A percentile compares a stretch with the other conserved stretches of the same genome.
phyloP scores from a whole-genome alignment of 1,140 invertebrate species.

The Drosophila ambigua region DNA sequence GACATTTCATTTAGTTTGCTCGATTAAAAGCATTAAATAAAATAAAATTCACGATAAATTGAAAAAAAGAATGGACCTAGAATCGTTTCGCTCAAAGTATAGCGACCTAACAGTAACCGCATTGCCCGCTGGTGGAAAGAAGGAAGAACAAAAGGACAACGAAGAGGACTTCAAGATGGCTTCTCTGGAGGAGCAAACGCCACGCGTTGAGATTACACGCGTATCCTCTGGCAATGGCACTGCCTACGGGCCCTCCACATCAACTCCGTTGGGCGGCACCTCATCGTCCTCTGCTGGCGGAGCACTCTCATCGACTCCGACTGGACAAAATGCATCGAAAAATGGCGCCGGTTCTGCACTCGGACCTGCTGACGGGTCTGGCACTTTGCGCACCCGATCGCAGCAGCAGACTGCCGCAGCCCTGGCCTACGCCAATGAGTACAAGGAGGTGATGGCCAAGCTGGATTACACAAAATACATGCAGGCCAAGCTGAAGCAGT shows the following conservation, averaged over 20 bases:
- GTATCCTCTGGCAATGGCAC: background rate
- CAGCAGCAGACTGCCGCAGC: constrained; percentile 36
- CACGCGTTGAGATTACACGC: constrained; percentile 58
- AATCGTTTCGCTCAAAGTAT: constrained; percentile 65
- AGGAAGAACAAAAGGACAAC: background rate
- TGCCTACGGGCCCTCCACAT: background rate
- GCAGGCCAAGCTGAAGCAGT: constrained; percentile 59
- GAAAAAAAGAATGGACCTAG: constrained; percentile 49
- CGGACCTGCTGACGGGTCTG: background rate
- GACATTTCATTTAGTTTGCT: background rate
- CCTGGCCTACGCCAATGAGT: constrained; percentile 54
- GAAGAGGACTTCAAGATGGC: background rate
- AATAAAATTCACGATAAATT: no score
- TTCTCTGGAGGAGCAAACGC: background rate
- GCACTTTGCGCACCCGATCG: constrained; percentile 2
- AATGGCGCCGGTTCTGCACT: no score
- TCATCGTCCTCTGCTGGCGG: no score
- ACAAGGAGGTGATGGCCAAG: constrained; percentile 65
- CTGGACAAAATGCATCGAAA: no score
- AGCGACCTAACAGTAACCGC: constrained; percentile 68
- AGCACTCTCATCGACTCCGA: no score
- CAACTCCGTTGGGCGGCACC: no score
- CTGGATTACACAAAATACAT: constrained; percentile 63
- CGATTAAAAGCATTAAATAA: no score
- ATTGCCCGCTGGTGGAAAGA: constrained; percentile 20